These are phyloP conservation scores for Alca torda DNA, from an alignment of 2,797 vertebrate genomes.

Conservation along the genomic window DNA sequence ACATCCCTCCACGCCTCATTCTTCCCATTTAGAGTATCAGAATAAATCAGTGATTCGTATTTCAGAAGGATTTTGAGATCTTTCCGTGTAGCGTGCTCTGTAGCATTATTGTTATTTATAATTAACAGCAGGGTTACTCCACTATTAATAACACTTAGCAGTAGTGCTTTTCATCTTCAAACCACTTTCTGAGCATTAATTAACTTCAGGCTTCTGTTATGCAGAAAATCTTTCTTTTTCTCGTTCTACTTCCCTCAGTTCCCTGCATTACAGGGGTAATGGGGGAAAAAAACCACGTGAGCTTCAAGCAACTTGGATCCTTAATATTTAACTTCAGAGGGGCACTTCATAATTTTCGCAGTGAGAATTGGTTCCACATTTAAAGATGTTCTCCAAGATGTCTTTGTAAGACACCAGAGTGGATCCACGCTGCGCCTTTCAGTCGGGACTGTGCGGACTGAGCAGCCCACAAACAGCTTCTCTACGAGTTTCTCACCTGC, in stretches of 20 bases:
- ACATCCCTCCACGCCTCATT: not conserved
- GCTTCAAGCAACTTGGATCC: not conserved
- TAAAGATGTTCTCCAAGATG: not conserved
- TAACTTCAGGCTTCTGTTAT: conserved; percentile 47
- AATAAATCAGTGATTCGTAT: conserved; percentile 34
- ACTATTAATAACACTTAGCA: conserved; percentile 65
- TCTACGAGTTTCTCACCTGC: not conserved
- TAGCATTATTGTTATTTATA: conserved; percentile 56
- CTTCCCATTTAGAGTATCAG: conserved; percentile 7
- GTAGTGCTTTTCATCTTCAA: conserved; percentile 61
- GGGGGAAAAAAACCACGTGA: not conserved
- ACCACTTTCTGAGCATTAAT: conserved; percentile 55
- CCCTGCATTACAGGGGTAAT: not conserved
- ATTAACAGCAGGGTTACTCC: conserved; percentile 57
- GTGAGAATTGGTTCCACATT: not conserved
- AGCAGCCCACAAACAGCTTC: not conserved
- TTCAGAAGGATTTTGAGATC: conserved; percentile 51
- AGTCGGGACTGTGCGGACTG: not conserved
- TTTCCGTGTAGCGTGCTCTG: not conserved
- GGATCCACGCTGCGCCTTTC: not conserved
- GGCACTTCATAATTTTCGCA: not conserved
- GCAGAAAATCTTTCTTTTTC: not conserved
- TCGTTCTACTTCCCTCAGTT: not conserved
- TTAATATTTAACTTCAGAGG: not conserved
- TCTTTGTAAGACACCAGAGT: not conserved